These are phyloP conservation scores for Strongylocentrotus purpuratus DNA, from an alignment of 35 echinoderm and acorn worm genomes.

Conservation along the genomic window DNA sequence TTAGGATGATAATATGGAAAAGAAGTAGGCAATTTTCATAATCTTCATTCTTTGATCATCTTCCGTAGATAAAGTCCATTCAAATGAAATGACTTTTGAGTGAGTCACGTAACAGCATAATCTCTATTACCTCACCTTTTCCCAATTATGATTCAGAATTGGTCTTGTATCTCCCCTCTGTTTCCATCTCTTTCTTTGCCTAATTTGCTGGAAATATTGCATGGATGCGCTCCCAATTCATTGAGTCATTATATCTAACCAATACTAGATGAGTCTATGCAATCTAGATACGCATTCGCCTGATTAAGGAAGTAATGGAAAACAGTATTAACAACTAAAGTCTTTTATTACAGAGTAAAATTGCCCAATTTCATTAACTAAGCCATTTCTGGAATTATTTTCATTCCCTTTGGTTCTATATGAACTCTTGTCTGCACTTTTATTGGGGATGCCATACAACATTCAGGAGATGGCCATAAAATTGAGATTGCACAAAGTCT, in stretches of 20 bases:
- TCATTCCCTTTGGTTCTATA: background rate
- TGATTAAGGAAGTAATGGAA: background rate
- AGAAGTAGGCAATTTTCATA: background rate
- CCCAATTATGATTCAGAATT: background rate
- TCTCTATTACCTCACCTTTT: background rate
- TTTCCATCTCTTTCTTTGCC: background rate
- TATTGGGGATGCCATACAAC: background rate
- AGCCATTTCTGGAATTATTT: background rate
- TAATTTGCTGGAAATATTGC: background rate
- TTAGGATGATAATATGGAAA: background rate
- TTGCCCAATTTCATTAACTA: background rate
- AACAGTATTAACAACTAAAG: conserved; percentile 19
- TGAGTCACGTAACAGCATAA: background rate
- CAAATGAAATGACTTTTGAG: background rate
- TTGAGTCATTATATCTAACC: conserved; percentile 7
- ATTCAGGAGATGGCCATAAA: background rate
- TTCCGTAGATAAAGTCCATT: background rate
- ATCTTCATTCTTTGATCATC: background rate
- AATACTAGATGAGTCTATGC: background rate
- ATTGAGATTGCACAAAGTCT: background rate
- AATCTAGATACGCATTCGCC: background rate
- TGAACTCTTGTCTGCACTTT: background rate
- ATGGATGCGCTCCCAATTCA: background rate
- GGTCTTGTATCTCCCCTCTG: background rate
- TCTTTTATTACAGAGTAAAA: background rate